Percentiles rank a stretch among this genome's conserved stretches.
These are phyloP conservation scores for Dorcus parallelipipedus DNA, from an alignment of 2,888 invertebrate genomes.

Conservation along the genomic window DNA sequence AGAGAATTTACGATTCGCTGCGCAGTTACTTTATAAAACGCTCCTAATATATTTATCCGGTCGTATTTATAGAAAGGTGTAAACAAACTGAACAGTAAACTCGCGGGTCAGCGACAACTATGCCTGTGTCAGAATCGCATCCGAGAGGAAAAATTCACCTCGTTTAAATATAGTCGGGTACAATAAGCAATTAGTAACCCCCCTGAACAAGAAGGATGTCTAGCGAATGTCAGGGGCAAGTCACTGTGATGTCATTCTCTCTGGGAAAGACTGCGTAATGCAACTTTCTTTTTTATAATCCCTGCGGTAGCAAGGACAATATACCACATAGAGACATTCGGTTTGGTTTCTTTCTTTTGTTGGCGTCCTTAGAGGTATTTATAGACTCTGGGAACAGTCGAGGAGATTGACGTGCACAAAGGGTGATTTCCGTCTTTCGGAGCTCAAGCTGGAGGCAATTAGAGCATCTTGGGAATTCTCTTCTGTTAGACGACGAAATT, in stretches of 20 bases:
- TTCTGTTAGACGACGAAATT: slow-evolving; percentile 15
- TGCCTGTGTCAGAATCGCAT: slow-evolving; percentile 4
- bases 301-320: not conserved
- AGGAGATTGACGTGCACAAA: slow-evolving; percentile 20
- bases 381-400: slow-evolving; percentile 13
- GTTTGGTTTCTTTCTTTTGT: not conserved
- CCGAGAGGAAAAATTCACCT: too few species aligned
- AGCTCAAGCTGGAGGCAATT: slow-evolving; percentile 27
- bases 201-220: slow-evolving; percentile 13
- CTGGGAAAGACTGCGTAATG: slow-evolving; percentile 15
- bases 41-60: slow-evolving; percentile 40
- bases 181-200: slow-evolving; percentile 26
- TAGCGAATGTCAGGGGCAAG: slow-evolving; percentile 16
- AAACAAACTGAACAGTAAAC: slow-evolving; percentile 28
- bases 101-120: slow-evolving; percentile 20
- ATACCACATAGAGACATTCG: not conserved
- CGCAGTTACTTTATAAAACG: slow-evolving; percentile 27
- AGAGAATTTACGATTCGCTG: slow-evolving; percentile 37
- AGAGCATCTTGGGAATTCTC: slow-evolving; percentile 20
- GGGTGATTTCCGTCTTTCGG: slow-evolving; percentile 18
- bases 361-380: not conserved
- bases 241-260: slow-evolving; percentile 18
- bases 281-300: slow-evolving; percentile 3
- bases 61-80: slow-evolving; percentile 41
- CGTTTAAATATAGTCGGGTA: slow-evolving; percentile 5